Conservation (phyloP, 2,888 invertebrate species). For the Neoitamus cyanurus region DNA sequence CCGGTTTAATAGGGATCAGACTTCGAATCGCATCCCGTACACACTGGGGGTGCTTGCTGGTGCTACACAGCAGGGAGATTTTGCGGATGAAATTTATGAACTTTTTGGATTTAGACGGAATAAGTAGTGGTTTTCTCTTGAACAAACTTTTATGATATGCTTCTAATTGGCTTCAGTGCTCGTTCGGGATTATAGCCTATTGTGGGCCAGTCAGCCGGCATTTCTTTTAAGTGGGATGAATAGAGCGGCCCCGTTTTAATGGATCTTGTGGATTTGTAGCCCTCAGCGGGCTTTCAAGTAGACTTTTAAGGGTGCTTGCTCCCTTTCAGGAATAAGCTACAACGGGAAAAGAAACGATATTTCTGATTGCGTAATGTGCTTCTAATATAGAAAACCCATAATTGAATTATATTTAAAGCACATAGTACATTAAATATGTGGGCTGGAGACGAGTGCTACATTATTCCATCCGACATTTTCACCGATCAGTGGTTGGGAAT, state of each 20-base stretch:
- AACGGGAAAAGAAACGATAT: not conserved
- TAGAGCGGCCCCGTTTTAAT: not conserved
- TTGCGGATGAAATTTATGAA: not conserved
- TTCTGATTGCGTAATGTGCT: not conserved
- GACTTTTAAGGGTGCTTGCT: not conserved
- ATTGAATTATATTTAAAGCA: too few relatives aligned
- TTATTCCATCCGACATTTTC: too few relatives aligned
- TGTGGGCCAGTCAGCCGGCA: not conserved
- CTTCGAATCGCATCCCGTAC: not conserved
- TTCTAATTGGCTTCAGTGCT: conserved; percentile 1
- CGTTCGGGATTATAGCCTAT: not conserved
- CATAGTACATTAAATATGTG: too few relatives aligned
- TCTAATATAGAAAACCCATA: too few relatives aligned
- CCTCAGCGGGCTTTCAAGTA: not conserved
- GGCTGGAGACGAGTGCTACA: too few relatives aligned
- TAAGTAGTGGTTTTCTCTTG: not conserved
- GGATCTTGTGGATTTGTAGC: not conserved
- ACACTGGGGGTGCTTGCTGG: not conserved
- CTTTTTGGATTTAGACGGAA: not conserved
- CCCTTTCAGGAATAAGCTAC: not conserved
- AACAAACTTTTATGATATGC: conserved; percentile 5
- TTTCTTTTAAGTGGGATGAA: not conserved
- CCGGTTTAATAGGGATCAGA: conserved; percentile 18
- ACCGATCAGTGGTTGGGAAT: too few relatives aligned
- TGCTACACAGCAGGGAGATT: not conserved